phyloP scores from a whole-genome alignment of 1,140 invertebrate species.

The Choristoneura fumiferana region DNA sequence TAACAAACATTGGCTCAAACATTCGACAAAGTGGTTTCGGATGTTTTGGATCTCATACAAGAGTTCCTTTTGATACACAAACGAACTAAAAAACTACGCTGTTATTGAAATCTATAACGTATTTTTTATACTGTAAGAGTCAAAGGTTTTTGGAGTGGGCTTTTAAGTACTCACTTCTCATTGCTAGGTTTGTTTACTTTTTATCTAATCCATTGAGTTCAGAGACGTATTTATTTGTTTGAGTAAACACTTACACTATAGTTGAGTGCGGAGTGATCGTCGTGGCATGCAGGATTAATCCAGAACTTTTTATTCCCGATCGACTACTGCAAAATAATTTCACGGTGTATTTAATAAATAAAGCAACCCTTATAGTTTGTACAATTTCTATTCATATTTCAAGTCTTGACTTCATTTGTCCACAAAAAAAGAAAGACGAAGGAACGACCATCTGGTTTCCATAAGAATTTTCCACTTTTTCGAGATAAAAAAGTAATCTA shows the following conservation, averaged over 20 bases:
- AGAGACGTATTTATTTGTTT: conserved; percentile 9
- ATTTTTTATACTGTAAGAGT: background rate
- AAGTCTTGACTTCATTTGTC: too few relatives aligned
- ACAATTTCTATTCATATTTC: too few relatives aligned
- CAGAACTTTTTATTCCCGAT: background rate
- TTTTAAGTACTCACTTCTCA: background rate
- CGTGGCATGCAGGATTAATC: background rate
- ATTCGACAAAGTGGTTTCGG: background rate
- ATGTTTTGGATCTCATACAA: conserved; percentile 6
- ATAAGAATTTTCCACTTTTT: too few relatives aligned
- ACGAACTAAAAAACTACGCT: background rate
- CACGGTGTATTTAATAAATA: too few relatives aligned
- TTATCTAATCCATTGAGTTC: conserved; percentile 16
- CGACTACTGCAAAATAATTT: too few relatives aligned
- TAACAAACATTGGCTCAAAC: conserved; percentile 11
- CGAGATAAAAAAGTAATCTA: too few relatives aligned
- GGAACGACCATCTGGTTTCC: too few relatives aligned
- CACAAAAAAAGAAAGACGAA: too few relatives aligned
- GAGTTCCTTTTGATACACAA: conserved; percentile 5
- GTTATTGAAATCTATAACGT: background rate
- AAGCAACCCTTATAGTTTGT: too few relatives aligned
- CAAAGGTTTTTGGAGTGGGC: background rate
- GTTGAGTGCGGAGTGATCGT: background rate
- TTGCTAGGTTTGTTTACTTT: conserved; percentile 9
- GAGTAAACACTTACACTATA: conserved; percentile 11